Evolutionary conservation across 2,797 vertebrate species (phyloP).

Genomic region (Anabacerthia variegaticeps): DNA sequence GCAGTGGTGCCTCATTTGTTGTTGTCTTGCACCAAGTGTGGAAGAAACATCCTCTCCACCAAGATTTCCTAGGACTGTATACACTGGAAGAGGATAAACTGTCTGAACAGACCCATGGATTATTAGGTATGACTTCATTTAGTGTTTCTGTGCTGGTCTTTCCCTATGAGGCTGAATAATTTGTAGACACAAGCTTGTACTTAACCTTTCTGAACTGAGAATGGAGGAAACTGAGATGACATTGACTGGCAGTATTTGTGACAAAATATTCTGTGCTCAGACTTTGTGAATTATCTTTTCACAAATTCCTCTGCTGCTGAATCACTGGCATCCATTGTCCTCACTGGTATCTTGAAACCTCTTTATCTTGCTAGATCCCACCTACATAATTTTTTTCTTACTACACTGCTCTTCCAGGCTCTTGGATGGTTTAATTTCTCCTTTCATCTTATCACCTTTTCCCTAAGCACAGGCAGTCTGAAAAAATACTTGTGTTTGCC

Average conservation of each 20-base stretch:
- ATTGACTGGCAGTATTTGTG: not conserved
- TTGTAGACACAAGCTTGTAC: not conserved
- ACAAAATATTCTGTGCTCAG: not conserved
- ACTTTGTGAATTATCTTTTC: not conserved
- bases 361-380: not conserved
- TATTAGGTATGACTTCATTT: slow-evolving; percentile 83
- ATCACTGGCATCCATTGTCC: not conserved
- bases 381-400: not conserved
- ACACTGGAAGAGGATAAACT: slow-evolving; percentile 83
- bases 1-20: slow-evolving; percentile 81
- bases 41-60: slow-evolving; percentile 82
- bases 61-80: slow-evolving; percentile 90
- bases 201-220: not conserved
- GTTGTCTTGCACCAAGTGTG: slow-evolving; percentile 88
- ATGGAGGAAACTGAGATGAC: not conserved
- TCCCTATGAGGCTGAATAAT: not conserved
- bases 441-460: not conserved
- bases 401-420: not conserved
- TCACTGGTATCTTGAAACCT: not conserved
- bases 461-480: not conserved
- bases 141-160: not conserved
- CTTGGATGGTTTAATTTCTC: not conserved
- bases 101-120: slow-evolving; percentile 85
- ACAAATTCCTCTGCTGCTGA: not conserved
- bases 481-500: not conserved